Percentiles rank a stretch among this genome's conserved stretches.
Evolutionary conservation across 1,140 invertebrate genomes (phyloP).

Genomic region (Drosophila lowei): DNA sequence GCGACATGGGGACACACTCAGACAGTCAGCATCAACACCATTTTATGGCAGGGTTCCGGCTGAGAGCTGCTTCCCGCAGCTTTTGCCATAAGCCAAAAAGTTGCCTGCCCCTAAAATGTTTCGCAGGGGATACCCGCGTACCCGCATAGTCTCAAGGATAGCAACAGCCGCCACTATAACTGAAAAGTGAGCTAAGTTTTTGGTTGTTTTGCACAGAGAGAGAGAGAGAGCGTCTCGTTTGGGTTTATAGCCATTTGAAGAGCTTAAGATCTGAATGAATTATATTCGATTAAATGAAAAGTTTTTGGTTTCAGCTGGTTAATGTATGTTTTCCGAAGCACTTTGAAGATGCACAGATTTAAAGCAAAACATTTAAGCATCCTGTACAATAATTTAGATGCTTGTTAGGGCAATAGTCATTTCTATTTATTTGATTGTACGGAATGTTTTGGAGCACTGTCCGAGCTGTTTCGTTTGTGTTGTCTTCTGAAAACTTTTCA

Average conservation of each 20-base stretch:
- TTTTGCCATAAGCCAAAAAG: constrained; percentile 68
- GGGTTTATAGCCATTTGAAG: constrained; percentile 49
- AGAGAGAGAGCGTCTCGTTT: constrained; percentile 33
- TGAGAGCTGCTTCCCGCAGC: constrained; percentile 54
- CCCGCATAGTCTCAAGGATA: background rate
- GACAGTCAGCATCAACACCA: constrained; percentile 56
- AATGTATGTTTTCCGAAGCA: background rate
- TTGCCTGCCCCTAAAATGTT: constrained; percentile 43
- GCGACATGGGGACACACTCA: constrained; percentile 16
- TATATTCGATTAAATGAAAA: constrained; percentile 36
- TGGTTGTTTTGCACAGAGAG: constrained; percentile 17
- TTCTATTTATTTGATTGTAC: too few relatives aligned
- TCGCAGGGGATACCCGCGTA: constrained; percentile 2
- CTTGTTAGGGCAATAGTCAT: too few relatives aligned
- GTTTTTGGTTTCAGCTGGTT: constrained; percentile 10
- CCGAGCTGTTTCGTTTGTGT: too few relatives aligned
- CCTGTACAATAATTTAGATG: too few relatives aligned
- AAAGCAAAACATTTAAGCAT: background rate
- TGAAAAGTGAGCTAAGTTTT: constrained; percentile 64
- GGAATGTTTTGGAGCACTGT: too few relatives aligned
- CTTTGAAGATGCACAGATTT: background rate
- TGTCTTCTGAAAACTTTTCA: too few relatives aligned
- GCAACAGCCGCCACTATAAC: constrained; percentile 12
- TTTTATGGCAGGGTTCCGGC: constrained; percentile 70
- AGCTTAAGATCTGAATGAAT: constrained; percentile 48